Base-by-base conservation (phyloP, 2,797 vertebrate genomes). In the Propithecus perrieri region DNA sequence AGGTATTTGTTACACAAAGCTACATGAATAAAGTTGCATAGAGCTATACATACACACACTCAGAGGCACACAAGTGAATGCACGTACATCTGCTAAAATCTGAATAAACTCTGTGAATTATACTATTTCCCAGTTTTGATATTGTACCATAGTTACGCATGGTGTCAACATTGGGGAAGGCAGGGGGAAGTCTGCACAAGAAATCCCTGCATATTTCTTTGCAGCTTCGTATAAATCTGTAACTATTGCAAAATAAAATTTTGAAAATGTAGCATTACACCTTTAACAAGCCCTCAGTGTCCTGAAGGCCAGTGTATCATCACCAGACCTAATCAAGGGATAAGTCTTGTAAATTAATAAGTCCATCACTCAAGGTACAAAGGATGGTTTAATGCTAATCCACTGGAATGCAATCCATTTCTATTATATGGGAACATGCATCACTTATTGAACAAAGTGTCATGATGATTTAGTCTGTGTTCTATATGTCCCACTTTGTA, bases 361-460 rank as follows among this genome's bases (percentile, higher is more conserved):
- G 85, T 78, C 55, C 17, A 61, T 91, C 41, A 59, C n/a, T 97
- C 63, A 88, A 35, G 20, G 7, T 86, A 76, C 22, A 63, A 91
- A 83, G 84, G 63, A 87, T 81, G 41, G 38, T 95, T 93, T 96
- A 94, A 84, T 65, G 63, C 57, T 87, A 97, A 92, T 33, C 6
- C 67, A 87, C 48, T 69, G 59, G 83, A 97, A 96, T 93, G 46
- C 4, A 85, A 75, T 97, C 55, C 48, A 74, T 91, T 96, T 89
- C 61, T 90, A 43, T 93, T 94, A 85, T 67, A 61, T n/a, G 46
- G 48, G 43, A 95, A 50, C 75, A 94, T 88, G 72, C 75, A 96
- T 96, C 86, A 88, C 14, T 78, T 95, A 97, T 86, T 96, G 95
- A 97, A 86, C 76, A 84, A 97, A 95, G 76, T 97, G 89, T 67